These are phyloP conservation scores for Cyphomyrmex costatus DNA, from an alignment of 1,140 invertebrate genomes.

Conservation along the genomic window DNA sequence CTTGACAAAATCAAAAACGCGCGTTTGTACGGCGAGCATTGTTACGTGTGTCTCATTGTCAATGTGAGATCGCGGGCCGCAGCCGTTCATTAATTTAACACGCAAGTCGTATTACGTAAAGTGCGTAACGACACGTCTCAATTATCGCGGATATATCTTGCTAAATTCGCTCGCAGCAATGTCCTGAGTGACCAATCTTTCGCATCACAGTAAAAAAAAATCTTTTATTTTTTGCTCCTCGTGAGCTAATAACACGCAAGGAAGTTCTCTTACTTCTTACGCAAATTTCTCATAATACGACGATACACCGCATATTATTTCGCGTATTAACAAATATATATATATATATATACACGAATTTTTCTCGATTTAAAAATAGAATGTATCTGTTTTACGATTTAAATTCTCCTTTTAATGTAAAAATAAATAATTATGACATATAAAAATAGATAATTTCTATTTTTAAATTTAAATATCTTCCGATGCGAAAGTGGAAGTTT, in stretches of 20 bases:
- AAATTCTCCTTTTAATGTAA: neutral
- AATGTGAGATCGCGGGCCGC: slow-evolving; percentile 61
- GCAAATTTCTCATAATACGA: slow-evolving; percentile 47
- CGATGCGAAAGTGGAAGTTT: slow-evolving; percentile 25
- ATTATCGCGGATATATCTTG: slow-evolving; percentile 45
- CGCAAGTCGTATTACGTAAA: slow-evolving; percentile 63
- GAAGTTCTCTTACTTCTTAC: slow-evolving; percentile 21
- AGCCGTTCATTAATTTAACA: slow-evolving; percentile 62
- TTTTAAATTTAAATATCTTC: slow-evolving; percentile 6
- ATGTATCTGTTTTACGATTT: neutral
- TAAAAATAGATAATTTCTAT: neutral
- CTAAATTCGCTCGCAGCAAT: slow-evolving; percentile 38
- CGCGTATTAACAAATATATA: neutral
- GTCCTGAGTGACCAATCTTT: slow-evolving; percentile 14
- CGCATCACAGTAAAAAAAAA: slow-evolving; percentile 23
- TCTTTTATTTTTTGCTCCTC: slow-evolving; percentile 3
- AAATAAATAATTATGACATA: no score
- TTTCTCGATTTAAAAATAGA: slow-evolving; percentile 25
- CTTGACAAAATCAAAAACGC: slow-evolving; percentile 58
- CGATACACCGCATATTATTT: slow-evolving; percentile 4
- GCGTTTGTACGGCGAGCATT: slow-evolving; percentile 58
- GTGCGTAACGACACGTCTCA: slow-evolving; percentile 54
- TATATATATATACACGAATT: neutral
- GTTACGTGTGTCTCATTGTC: slow-evolving; percentile 65
- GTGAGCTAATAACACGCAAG: neutral